Percentiles rank a stretch among this genome's conserved stretches.
Conservation (phyloP, 2,888 invertebrate species). For the Chrysolina oricalcia region DNA sequence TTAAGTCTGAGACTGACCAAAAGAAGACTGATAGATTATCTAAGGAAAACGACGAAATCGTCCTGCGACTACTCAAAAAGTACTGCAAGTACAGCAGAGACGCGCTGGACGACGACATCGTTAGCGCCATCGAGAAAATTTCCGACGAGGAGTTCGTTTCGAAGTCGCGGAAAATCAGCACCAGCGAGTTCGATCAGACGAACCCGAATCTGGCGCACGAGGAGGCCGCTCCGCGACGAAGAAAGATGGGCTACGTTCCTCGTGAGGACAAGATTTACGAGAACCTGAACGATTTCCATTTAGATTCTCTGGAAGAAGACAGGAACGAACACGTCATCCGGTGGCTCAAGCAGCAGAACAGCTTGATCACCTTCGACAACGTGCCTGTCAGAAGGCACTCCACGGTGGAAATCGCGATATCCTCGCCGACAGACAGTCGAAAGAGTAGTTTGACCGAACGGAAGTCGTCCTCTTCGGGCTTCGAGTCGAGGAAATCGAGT, state of each 20-base stretch:
- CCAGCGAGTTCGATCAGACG: conserved; percentile 35
- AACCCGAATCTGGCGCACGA: conserved; percentile 41
- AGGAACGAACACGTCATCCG: conserved; percentile 69
- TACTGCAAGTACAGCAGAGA: conserved; percentile 70
- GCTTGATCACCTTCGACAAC: conserved; percentile 55
- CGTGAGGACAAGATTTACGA: conserved; percentile 69
- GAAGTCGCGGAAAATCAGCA: conserved; percentile 49
- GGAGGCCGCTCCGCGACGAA: conserved; percentile 54
- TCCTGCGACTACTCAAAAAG: conserved; percentile 69
- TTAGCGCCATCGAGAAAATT: conserved; percentile 67
- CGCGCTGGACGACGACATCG: conserved; percentile 67
- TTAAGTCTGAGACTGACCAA: conserved; percentile 64
- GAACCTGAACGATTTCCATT: conserved; percentile 64
- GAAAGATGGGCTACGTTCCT: conserved; percentile 67
- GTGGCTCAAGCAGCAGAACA: conserved; percentile 70
- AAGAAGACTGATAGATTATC: conserved; percentile 66
- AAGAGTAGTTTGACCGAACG: conserved; percentile 64
- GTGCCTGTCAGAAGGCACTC: conserved; percentile 58
- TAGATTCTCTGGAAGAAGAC: conserved; percentile 67
- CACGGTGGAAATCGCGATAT: conserved; percentile 58
- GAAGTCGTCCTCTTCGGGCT: conserved; percentile 64
- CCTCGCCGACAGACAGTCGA: conserved; percentile 66
- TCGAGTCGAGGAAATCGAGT: conserved; percentile 67
- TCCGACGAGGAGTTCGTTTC: conserved; percentile 53
- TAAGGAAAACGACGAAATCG: conserved; percentile 70